Evolutionary conservation across 2,113 vertebrate species (phyloP), one percentile per base, ranked within the genome.

Genomic region (Taurulus bubalis): DNA sequence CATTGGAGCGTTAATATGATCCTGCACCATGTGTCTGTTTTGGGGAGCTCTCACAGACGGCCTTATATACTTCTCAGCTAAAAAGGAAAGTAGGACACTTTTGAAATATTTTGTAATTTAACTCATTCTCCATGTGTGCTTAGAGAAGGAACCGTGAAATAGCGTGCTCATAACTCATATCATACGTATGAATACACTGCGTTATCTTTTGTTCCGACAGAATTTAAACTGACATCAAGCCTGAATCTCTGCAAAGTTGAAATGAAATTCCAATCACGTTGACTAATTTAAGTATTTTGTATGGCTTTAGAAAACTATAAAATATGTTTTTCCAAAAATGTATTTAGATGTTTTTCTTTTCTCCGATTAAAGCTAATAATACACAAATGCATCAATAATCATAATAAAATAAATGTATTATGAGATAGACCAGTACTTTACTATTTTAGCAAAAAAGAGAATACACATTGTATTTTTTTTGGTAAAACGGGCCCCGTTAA

Each of bases 261-360:
- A 81, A 83, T 82, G 71, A 75, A 79, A 75, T 87, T 71, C 87
- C 82, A 86, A 80, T 88, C 83, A 85, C 16, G 15, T 84, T 82
- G 71, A 83, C 34, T 79, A 38, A 60, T 76, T 80, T 70, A 28
- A 75, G 5, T 53, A 32, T 59, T 58, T 59, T 73, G 34, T 32
- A 32, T 32, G 30, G 30, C 30, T 32, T 56, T 56, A 55, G 22
- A 56, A 56, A 24, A n/a, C 4, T 58, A 58, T 55, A 28, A 58
- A 58, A 58, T 58, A 6, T 26, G 4, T 14, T 58, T 28, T 58
- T 26, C n/a, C 15, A 59, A 32, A 3, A 32, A 3, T 32, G 2
- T 32, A 32, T 32, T 32, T 4, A 32, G 30, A 32, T 32, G 30
- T 32, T 32, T 32, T 32, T 32, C 4, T 32, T 32, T 32, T 32